Conservation (phyloP, 2,888 invertebrate genomes). For the Phalera bucephala region DNA sequence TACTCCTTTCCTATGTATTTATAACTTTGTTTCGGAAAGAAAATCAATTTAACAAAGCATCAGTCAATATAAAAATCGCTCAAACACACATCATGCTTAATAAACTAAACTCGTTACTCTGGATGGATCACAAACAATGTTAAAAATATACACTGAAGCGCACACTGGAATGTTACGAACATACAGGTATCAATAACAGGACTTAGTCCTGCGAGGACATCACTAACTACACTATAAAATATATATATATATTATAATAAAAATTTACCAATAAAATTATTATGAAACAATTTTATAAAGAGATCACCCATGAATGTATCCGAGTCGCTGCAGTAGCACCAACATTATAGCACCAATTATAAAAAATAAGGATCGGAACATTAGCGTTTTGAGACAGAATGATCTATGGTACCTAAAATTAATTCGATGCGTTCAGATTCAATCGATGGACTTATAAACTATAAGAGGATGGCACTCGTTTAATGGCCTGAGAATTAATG, state of each 20-base stretch:
- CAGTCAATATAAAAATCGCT: constrained; percentile 54
- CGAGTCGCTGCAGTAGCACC: constrained; percentile 68
- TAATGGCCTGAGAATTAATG: constrained; percentile 82
- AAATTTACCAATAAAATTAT: constrained; percentile 36
- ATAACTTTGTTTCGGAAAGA: constrained; percentile 13
- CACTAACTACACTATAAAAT: constrained; percentile 68
- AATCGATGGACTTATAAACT: constrained; percentile 72
- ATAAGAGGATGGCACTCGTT: constrained; percentile 80
- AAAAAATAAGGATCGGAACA: constrained; percentile 34
- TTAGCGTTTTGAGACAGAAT: constrained; percentile 32
- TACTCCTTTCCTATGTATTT: too few species aligned
- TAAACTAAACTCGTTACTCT: constrained; percentile 64
- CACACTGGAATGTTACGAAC: constrained; percentile 80
- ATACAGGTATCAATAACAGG: constrained; percentile 80
- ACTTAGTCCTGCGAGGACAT: constrained; percentile 36
- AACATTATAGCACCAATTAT: constrained; percentile 56
- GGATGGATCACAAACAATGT: constrained; percentile 81
- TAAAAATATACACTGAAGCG: constrained; percentile 70
- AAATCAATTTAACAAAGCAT: constrained; percentile 49
- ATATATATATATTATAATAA: constrained; percentile 69
- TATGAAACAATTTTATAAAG: constrained; percentile 56
- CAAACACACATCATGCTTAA: constrained; percentile 79
- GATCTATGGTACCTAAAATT: constrained; percentile 43
- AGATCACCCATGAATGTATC: constrained; percentile 72
- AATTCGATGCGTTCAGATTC: constrained; percentile 63